A percentile compares a stretch with the other conserved stretches of the same genome.
Evolutionary conservation across 37 sponge, comb jelly and placozoan species (phyloP).

Genomic region (Diacarnus erythraeanus): DNA sequence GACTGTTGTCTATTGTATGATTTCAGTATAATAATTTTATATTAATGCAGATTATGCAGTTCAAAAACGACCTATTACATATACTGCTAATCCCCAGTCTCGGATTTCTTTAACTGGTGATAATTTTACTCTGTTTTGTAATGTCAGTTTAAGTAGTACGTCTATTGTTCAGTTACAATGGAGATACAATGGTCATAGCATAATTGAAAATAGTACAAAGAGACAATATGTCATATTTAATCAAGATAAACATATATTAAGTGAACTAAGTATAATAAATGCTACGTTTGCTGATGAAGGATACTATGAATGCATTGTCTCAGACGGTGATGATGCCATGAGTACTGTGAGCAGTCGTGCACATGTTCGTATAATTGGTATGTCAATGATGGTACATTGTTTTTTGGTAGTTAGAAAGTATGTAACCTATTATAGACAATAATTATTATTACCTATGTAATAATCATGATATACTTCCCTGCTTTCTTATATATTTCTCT

Average conservation of each 20-base stretch:
- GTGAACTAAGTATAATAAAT: neutral
- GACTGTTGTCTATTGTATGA: too few relatives aligned
- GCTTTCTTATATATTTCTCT: too few relatives aligned
- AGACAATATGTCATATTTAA: too few relatives aligned
- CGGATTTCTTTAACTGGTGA: neutral
- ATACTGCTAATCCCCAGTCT: neutral
- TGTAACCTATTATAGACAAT: too few relatives aligned
- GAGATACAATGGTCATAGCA: neutral
- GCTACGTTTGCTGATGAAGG: neutral
- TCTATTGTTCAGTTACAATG: neutral
- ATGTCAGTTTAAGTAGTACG: neutral
- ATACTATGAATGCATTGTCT: slow-evolving; percentile 11
- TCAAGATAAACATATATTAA: neutral
- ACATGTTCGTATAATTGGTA: neutral
- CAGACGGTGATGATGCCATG: slow-evolving; percentile 11
- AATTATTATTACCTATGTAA: too few relatives aligned
- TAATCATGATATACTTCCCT: too few relatives aligned
- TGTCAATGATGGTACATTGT: too few relatives aligned
- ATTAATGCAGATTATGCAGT: neutral
- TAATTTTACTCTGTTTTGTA: neutral
- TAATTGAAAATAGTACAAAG: neutral
- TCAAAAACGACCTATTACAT: neutral
- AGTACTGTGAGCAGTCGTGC: neutral
- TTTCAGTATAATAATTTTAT: too few relatives aligned
- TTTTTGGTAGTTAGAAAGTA: too few relatives aligned